Percentiles rank a stretch among this genome's conserved stretches.
These are phyloP conservation scores for Cyphomyrmex costatus DNA, from an alignment of 1,140 invertebrate species.

Conservation along the genomic window DNA sequence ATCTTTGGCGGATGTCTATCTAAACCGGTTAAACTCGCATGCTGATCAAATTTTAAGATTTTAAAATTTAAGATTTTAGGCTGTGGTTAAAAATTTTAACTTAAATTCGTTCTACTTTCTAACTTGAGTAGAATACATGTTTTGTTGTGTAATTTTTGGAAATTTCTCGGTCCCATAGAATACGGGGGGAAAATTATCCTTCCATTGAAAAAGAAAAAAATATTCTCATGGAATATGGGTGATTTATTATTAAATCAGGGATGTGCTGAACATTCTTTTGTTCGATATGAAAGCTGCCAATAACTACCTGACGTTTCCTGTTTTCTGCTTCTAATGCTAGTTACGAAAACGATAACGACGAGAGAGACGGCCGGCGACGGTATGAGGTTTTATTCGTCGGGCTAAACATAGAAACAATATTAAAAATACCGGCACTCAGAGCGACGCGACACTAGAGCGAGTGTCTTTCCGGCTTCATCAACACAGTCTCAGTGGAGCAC, in stretches of 20 bases:
- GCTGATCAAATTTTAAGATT: too few species aligned
- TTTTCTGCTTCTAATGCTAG: not conserved
- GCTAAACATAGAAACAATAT: conserved; percentile 58
- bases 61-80: too few species aligned
- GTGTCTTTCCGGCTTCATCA: conserved; percentile 49
- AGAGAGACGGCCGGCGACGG: conserved; percentile 5
- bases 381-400: conserved; percentile 8
- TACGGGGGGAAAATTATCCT: too few species aligned
- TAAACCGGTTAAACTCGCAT: too few species aligned
- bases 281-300: not conserved
- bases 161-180: too few species aligned
- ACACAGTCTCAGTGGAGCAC: conserved; percentile 43
- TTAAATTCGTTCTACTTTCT: too few species aligned
- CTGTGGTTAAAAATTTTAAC: too few species aligned
- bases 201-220: not conserved
- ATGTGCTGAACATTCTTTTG: too few species aligned
- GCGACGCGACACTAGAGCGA: conserved; percentile 10
- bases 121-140: too few species aligned
- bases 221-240: too few species aligned
- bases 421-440: conserved; percentile 62
- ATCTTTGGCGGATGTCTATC: not conserved
- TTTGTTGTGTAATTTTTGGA: too few species aligned
- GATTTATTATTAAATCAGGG: too few species aligned
- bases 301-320: conserved; percentile 48
- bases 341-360: not conserved